Conservation (phyloP, 2,113 vertebrate genomes). For the Myocastor coypus region DNA sequence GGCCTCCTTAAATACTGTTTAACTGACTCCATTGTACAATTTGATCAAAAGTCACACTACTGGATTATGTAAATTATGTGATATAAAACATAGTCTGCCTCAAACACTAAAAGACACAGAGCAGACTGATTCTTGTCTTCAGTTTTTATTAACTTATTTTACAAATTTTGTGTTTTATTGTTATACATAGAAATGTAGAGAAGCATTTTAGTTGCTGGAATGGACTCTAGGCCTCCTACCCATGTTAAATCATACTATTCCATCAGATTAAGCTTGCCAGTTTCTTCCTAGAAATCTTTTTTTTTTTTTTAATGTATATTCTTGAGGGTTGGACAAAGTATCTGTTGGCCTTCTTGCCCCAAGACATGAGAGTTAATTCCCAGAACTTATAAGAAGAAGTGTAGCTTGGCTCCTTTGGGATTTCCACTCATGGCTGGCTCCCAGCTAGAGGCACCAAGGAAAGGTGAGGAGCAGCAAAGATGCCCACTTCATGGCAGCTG, state of each 20-base stretch:
- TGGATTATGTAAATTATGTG: neutral
- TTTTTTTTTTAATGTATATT: neutral
- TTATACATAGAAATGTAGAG: neutral
- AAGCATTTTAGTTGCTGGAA: neutral
- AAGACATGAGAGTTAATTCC: neutral
- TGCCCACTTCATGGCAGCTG: neutral
- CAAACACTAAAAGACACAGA: neutral
- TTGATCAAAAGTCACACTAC: conserved; percentile 15
- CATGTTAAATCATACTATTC: neutral
- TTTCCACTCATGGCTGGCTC: neutral
- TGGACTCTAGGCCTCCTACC: neutral
- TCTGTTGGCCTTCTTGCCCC: neutral
- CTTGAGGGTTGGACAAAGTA: neutral
- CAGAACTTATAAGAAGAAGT: neutral
- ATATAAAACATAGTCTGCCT: neutral
- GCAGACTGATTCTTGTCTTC: neutral
- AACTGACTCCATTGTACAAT: neutral
- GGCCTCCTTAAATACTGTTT: neutral
- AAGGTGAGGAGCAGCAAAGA: neutral
- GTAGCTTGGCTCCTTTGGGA: neutral
- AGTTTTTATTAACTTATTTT: neutral
- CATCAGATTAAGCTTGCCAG: neutral
- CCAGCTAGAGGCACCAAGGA: neutral
- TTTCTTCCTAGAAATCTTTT: neutral
- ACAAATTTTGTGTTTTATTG: neutral